These are phyloP conservation scores for Parazoanthus atlanticus DNA, from an alignment of 92 coral and sea anemone species.

Conservation along the genomic window DNA sequence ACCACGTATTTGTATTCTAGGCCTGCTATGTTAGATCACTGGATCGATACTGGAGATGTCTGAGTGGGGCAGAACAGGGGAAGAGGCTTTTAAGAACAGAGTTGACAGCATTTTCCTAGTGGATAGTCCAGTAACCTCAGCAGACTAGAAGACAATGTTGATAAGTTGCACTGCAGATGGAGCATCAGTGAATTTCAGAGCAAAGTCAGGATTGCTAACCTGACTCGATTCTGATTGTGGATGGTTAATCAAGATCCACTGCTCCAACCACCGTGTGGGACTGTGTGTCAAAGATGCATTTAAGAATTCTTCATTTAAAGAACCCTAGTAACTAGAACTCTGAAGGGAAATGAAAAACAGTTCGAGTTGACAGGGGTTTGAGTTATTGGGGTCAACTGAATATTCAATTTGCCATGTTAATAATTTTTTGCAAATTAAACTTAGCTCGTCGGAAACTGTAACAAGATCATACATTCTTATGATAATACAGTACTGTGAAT, in stretches of 20 bases:
- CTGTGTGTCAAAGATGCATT: conserved; percentile 8
- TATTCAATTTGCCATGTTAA: too few species aligned
- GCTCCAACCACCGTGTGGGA: conserved; percentile 3
- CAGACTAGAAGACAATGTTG: conserved; percentile 1
- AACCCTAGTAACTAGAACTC: too few species aligned
- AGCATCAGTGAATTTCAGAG: neutral
- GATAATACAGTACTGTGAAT: too few species aligned
- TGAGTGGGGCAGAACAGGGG: conserved; percentile 9
- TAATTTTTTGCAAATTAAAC: too few species aligned
- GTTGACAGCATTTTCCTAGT: neutral
- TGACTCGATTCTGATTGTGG: conserved; percentile 22
- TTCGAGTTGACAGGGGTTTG: too few species aligned
- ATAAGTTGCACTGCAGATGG: conserved; percentile 10
- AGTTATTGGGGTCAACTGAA: too few species aligned
- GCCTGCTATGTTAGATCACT: conserved; percentile 10
- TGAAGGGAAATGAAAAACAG: too few species aligned
- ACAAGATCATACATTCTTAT: too few species aligned
- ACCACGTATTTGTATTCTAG: neutral
- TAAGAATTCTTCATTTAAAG: conserved; percentile 1
- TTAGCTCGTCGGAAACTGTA: too few species aligned
- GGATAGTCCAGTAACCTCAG: neutral
- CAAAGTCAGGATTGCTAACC: conserved; percentile 7
- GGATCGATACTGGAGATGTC: neutral
- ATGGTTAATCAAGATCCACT: neutral
- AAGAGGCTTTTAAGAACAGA: neutral